These are phyloP conservation scores for Crotophaga sulcirostris DNA, from an alignment of 2,113 vertebrate species.

Conservation along the genomic window DNA sequence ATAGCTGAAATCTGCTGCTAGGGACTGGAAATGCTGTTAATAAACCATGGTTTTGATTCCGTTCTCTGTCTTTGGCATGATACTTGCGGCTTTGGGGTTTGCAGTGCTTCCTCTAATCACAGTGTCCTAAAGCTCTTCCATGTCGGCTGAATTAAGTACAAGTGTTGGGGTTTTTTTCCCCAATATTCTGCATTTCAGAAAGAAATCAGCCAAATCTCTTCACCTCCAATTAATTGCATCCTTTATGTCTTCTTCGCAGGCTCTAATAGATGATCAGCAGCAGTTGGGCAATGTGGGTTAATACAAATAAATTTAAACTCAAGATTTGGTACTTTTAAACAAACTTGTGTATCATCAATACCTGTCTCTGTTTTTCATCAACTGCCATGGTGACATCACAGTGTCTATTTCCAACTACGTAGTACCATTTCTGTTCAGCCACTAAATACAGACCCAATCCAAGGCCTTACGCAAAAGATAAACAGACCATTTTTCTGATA, in stretches of 20 bases:
- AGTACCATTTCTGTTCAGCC: not conserved
- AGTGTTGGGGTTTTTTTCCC: rapidly evolving
- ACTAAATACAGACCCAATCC: not conserved
- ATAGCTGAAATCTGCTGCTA: not conserved
- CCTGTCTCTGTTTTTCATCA: not conserved
- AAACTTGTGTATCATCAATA: not conserved
- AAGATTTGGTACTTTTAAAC: not conserved
- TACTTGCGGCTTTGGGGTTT: not conserved
- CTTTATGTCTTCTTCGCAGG: not conserved
- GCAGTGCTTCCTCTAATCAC: not conserved
- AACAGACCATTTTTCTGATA: not conserved
- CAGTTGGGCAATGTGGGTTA: not conserved
- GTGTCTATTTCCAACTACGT: not conserved
- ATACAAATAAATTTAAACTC: not conserved
- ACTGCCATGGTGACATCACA: not conserved
- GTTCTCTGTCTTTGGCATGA: not conserved
- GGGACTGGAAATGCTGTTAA: not conserved
- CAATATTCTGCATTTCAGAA: not conserved
- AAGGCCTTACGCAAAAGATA: not conserved
- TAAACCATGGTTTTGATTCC: not conserved
- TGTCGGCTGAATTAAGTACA: not conserved
- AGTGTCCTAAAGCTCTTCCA: not conserved
- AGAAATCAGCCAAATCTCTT: not conserved
- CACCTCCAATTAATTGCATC: not conserved
- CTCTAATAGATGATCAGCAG: not conserved